phyloP scores from a whole-genome alignment of 2,888 invertebrate species.

The Ichneumoninae sp. region DNA sequence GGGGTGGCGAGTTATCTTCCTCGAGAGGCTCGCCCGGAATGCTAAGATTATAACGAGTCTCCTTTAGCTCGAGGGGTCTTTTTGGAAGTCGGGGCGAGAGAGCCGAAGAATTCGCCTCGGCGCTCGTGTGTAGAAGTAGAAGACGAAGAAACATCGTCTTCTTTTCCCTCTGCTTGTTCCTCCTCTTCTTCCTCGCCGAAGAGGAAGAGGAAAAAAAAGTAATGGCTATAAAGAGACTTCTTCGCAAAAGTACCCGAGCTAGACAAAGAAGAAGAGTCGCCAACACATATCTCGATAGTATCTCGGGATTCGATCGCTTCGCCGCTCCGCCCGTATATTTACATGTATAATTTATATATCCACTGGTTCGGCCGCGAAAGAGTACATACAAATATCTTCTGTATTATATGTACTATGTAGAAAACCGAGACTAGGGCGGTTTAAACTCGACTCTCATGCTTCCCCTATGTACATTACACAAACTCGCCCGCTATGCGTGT shows the following conservation, averaged over 20 bases:
- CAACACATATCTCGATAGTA: conserved; percentile 80
- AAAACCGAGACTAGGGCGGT: conserved; percentile 62
- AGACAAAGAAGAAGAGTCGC: conserved; percentile 71
- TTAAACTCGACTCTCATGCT: conserved; percentile 9
- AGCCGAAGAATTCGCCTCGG: conserved; percentile 43
- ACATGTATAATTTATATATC: conserved; percentile 73
- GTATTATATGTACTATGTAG: conserved; percentile 32
- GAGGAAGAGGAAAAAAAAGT: conserved; percentile 25
- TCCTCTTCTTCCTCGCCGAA: conserved; percentile 1
- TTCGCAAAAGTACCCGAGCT: conserved; percentile 37
- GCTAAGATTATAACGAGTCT: conserved; percentile 35
- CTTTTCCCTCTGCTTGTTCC: neutral
- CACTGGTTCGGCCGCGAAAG: conserved; percentile 9
- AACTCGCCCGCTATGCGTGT: conserved; percentile 11
- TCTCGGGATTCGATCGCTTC: conserved; percentile 79
- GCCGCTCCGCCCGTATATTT: conserved; percentile 80
- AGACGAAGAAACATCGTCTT: conserved; percentile 17
- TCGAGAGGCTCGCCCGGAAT: conserved; percentile 24
- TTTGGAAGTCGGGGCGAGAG: neutral
- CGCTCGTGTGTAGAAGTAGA: conserved; percentile 28
- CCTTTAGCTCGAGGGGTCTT: conserved; percentile 27
- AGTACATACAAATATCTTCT: conserved; percentile 49
- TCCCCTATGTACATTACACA: neutral
- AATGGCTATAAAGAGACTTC: conserved; percentile 24
- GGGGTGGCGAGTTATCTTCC: conserved; percentile 12